Percentiles rank a stretch among this genome's conserved stretches.
Conservation (phyloP, 2,113 vertebrate genomes). For the Crotalus viridis region DNA sequence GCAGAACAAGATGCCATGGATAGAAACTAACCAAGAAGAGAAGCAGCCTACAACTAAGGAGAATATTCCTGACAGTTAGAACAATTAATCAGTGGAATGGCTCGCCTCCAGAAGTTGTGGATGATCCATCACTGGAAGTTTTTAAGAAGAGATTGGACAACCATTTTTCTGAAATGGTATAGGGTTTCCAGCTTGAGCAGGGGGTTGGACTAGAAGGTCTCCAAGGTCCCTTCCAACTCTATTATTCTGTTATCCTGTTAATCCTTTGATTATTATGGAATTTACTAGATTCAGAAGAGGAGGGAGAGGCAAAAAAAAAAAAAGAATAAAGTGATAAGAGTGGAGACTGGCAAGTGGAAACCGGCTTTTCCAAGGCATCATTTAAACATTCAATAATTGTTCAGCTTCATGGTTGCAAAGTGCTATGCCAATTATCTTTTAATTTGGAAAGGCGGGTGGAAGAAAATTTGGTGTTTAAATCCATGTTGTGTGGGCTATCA, state of each 20-base stretch:
- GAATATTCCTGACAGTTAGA: background rate
- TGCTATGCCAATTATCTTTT: background rate
- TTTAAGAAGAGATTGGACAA: background rate
- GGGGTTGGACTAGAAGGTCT: background rate
- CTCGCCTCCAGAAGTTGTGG: background rate
- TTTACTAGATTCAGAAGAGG: background rate
- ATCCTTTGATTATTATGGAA: background rate
- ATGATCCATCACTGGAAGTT: background rate
- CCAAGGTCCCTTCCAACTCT: background rate
- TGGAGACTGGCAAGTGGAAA: background rate
- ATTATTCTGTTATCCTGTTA: background rate
- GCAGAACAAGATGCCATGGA: background rate
- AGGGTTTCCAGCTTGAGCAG: background rate
- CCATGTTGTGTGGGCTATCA: background rate
- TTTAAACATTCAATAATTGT: background rate
- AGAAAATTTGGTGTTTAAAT: background rate
- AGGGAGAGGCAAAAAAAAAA: background rate
- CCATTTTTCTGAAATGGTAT: background rate
- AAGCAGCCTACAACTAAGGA: background rate
- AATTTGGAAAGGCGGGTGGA: background rate
- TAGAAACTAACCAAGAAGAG: background rate
- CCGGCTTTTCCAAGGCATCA: background rate
- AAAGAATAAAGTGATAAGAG: background rate
- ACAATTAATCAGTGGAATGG: background rate
- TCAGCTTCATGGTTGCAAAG: background rate